These are phyloP conservation scores for Anthonomus grandis DNA, from an alignment of 1,140 invertebrate genomes.

Conservation along the genomic window DNA sequence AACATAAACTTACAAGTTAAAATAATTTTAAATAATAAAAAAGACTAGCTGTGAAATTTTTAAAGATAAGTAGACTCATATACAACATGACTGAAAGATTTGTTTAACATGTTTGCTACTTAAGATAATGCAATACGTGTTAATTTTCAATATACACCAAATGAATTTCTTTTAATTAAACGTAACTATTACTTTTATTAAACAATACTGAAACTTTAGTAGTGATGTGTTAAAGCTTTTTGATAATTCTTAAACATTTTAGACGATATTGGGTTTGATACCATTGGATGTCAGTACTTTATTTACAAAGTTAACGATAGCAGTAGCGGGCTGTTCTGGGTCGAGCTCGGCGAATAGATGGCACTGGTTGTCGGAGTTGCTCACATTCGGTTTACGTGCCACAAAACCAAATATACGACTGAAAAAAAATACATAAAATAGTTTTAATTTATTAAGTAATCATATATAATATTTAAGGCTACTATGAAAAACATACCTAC, in stretches of 20 bases:
- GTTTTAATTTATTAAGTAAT: not conserved
- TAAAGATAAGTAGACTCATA: too few species aligned
- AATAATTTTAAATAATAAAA: constrained; percentile 23
- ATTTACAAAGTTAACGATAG: constrained; percentile 94
- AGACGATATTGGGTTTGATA: constrained; percentile 57
- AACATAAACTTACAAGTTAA: constrained; percentile 24
- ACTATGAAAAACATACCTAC: too few species aligned
- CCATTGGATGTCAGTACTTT: constrained; percentile 74
- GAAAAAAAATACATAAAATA: constrained; percentile 40
- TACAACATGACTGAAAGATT: too few species aligned
- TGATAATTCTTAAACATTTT: constrained; percentile 30
- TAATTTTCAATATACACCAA: too few species aligned
- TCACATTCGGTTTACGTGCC: constrained; percentile 75
- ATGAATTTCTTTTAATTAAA: too few species aligned
- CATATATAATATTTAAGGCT: not conserved
- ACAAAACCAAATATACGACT: constrained; percentile 93
- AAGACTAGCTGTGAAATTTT: constrained; percentile 8
- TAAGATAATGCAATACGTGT: too few species aligned
- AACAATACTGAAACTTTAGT: too few species aligned
- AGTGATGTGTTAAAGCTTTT: constrained; percentile 10
- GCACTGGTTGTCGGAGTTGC: constrained; percentile 87
- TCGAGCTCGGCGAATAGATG: constrained; percentile 95
- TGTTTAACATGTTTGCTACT: too few species aligned
- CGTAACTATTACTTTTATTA: too few species aligned
- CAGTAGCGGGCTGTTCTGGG: constrained; percentile 89